Percentiles rank a stretch among this genome's conserved stretches.
Evolutionary conservation across 2,113 vertebrate species (phyloP).

Genomic region (Alectura lathami): DNA sequence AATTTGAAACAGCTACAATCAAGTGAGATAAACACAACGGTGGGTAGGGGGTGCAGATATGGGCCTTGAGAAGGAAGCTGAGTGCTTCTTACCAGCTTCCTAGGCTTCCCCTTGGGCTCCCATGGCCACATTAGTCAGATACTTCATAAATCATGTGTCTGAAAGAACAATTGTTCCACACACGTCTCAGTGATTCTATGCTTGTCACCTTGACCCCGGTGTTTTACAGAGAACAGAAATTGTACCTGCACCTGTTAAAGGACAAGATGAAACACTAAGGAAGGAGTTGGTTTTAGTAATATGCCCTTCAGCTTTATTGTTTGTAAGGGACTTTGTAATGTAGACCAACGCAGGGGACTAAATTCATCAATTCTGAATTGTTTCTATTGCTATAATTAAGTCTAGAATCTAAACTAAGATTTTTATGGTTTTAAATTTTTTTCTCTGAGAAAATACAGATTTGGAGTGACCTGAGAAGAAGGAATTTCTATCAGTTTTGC

Average conservation of each 20-base stretch:
- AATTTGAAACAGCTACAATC: neutral
- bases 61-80: neutral
- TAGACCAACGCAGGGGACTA: neutral
- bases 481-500: neutral
- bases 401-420: neutral
- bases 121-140: constrained; percentile 48
- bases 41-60: constrained; percentile 14
- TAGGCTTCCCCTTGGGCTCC: neutral
- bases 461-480: neutral
- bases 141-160: constrained; percentile 68
- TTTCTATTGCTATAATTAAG: neutral
- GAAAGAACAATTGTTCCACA: constrained; percentile 41
- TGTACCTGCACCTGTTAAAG: neutral
- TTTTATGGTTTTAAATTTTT: neutral
- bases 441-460: neutral
- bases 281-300: neutral
- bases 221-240: constrained; percentile 12
- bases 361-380: neutral
- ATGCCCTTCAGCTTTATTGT: neutral
- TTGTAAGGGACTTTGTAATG: neutral
- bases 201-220: constrained; percentile 29
- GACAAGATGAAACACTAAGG: neutral
- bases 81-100: constrained; percentile 43
- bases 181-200: constrained; percentile 38
- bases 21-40: neutral